Conservation (phyloP, 2,113 vertebrate species). For the Chauna torquata region DNA sequence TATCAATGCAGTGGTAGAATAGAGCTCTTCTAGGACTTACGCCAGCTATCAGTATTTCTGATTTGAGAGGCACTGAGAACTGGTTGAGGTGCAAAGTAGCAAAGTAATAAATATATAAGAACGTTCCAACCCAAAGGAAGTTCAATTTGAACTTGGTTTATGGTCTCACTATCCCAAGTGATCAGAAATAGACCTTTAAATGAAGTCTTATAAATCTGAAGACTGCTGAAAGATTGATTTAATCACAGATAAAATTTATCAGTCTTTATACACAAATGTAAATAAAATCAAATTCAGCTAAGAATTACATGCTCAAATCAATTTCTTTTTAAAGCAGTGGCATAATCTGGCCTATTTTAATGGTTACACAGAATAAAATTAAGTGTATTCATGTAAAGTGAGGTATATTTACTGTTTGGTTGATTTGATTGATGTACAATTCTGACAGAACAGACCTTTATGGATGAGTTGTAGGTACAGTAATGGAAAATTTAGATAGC, state of each 20-base stretch:
- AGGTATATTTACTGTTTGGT: slow-evolving; percentile 19
- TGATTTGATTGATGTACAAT: slow-evolving; percentile 46
- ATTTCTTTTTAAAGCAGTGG: background rate
- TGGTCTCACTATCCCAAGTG: background rate
- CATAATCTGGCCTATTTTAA: background rate
- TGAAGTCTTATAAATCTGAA: background rate
- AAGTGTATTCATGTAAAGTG: slow-evolving; percentile 25
- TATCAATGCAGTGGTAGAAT: background rate
- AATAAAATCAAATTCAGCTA: background rate
- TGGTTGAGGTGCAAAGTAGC: background rate
- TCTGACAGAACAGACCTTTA: slow-evolving; percentile 40
- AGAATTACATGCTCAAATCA: background rate
- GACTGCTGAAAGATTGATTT: background rate
- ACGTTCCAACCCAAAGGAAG: background rate
- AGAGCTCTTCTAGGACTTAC: background rate
- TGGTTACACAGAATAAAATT: slow-evolving; percentile 5
- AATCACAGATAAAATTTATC: background rate
- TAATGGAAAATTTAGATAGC: slow-evolving; percentile 29
- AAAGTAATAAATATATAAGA: background rate
- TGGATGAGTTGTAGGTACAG: background rate
- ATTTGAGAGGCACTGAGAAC: background rate
- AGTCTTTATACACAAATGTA: background rate
- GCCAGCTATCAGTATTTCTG: background rate
- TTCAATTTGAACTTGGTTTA: background rate
- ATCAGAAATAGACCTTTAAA: background rate